Base-by-base conservation (phyloP, 2,113 vertebrate species). In the Lates calcarifer region DNA sequence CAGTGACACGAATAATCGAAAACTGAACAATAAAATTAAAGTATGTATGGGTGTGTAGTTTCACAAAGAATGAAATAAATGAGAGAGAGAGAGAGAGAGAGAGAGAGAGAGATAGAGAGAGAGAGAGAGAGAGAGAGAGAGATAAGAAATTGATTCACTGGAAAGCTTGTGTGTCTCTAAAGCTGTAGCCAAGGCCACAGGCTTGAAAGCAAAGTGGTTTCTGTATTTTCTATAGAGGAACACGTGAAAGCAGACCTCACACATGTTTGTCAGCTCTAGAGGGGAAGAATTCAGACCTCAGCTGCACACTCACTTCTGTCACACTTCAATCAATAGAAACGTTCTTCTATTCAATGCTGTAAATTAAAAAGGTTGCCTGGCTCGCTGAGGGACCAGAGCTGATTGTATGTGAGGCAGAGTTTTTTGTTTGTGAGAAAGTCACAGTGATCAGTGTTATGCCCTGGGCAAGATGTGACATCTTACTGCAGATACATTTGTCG, bases 131-230 rank as follows among this genome's bases (percentile, higher is more conserved):
- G 65, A 56, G 11, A 2, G 43, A 43, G 3, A 15, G 37, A 3
- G 12, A 14, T 13, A 41, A 20, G 53, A 68, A 47, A 4, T 58
- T 14, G 69, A 65, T 53, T 79, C 12, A n/a, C 1, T 69, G 39
- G 33, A 69, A 72, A 17, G 18, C 57, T 53, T 20, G 22, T 69
- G 51, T 47, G 22, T 26, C n/a, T 84, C 37, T 77, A 62, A 74
- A 82, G 71, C 57, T 56, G 62, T 35, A 73, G 74, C 28, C 90
- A 88, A 90, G 85, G 90, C 80, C 77, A 60, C 39, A 20, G 26
- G 24, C 6, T 79, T 85, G 17, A 81, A 81, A 41, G 71, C 74
- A 62, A 24, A 82, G 61, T 1, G 33, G 4, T 56, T 74, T 60
- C 58, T 77, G 26, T 49, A 11, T 66, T 74, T 81, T 78, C 68